phyloP scores from a whole-genome alignment of 2,888 invertebrate species.

The Rambutsinella grinnellia region DNA sequence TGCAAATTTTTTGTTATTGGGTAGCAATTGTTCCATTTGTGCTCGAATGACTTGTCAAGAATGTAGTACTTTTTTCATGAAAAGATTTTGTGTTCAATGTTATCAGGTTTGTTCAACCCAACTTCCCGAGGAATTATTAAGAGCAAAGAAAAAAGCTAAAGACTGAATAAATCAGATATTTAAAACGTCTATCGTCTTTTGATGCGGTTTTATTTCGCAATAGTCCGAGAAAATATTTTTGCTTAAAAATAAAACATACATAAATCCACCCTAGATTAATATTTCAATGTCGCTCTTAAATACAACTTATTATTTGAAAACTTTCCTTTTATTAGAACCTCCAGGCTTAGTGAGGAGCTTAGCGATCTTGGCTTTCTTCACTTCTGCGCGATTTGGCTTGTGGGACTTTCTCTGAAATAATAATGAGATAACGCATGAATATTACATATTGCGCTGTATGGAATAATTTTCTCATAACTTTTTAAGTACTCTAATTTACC shows the following conservation, averaged over 20 bases:
- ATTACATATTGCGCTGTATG: too few relatives aligned
- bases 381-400: conserved; percentile 56
- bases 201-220: too few relatives aligned
- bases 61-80: conserved; percentile 85
- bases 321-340: background rate
- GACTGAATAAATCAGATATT: conserved; percentile 38
- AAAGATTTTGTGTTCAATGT: conserved; percentile 82
- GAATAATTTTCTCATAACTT: too few relatives aligned
- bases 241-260: too few relatives aligned
- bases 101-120: conserved; percentile 73
- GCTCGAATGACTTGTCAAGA: conserved; percentile 79
- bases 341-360: conserved; percentile 50
- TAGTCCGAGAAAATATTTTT: too few relatives aligned
- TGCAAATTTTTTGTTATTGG: conserved; percentile 83
- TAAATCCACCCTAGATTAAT: too few relatives aligned
- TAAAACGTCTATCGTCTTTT: too few relatives aligned
- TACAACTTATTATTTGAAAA: background rate
- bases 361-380: conserved; percentile 56
- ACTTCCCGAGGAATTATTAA: conserved; percentile 78
- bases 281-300: too few relatives aligned
- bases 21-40: conserved; percentile 82
- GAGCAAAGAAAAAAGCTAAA: conserved; percentile 53
- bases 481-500: conserved; percentile 31
- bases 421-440: background rate
- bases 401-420: conserved; percentile 59